A percentile compares a stretch with the other conserved stretches of the same genome.
Evolutionary conservation across 2,113 vertebrate genomes (phyloP).

Genomic region (Sclerurus mexicanus): DNA sequence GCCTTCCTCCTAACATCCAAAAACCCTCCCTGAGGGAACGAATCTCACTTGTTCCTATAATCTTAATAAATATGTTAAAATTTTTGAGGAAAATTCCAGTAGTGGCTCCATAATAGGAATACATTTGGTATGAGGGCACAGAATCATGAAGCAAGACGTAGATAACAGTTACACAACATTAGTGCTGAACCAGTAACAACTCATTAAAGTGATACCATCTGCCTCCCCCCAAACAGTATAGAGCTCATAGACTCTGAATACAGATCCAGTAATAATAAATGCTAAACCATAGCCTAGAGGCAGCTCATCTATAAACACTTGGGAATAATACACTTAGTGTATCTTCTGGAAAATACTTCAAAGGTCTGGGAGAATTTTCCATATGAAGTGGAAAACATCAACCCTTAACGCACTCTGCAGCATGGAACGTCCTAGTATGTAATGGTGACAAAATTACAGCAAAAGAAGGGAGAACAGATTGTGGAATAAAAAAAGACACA

Average conservation of each 20-base stretch:
- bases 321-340: not conserved
- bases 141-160: not conserved
- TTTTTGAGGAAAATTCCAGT: not conserved
- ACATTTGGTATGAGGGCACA: not conserved
- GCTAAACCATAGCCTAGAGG: slow-evolving; percentile 9
- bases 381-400: not conserved
- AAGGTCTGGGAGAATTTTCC: not conserved
- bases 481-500: not conserved
- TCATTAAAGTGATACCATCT: slow-evolving; percentile 35
- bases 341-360: slow-evolving; percentile 6
- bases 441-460: not conserved
- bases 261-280: slow-evolving; percentile 10
- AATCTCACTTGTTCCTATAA: not conserved
- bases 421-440: not conserved
- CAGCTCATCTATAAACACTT: not conserved
- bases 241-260: not conserved
- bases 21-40: not conserved
- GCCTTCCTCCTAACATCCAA: not conserved
- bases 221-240: not conserved
- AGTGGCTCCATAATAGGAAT: not conserved
- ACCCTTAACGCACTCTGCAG: not conserved
- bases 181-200: slow-evolving; percentile 11
- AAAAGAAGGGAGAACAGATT: not conserved
- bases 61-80: not conserved
- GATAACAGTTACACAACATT: not conserved